Conservation (phyloP, 2,113 vertebrate species). For the Dipodomys spectabilis region DNA sequence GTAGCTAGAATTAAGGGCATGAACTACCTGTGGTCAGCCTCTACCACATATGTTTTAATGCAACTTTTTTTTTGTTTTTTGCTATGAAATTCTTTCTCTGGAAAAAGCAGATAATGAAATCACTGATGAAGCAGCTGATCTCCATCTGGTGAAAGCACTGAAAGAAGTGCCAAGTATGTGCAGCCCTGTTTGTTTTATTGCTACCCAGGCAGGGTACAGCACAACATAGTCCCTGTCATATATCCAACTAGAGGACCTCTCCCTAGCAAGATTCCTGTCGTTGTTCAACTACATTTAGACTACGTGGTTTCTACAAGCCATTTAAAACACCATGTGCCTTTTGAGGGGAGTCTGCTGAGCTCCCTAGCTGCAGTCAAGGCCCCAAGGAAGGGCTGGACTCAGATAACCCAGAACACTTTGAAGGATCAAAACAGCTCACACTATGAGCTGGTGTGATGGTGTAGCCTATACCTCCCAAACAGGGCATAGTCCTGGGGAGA, state of each 20-base stretch:
- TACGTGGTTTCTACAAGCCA: neutral
- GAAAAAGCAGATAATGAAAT: conserved; percentile 70
- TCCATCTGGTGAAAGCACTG: conserved; percentile 61
- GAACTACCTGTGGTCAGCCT: too few species aligned
- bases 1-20: too few species aligned
- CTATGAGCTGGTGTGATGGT: rapidly evolving
- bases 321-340: conserved; percentile 51
- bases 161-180: conserved; percentile 83
- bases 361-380: neutral
- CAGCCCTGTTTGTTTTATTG: conserved; percentile 74
- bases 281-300: conserved; percentile 51
- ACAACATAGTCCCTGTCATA: conserved; percentile 22
- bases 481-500: too few species aligned
- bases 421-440: neutral
- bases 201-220: conserved; percentile 26
- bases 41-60: neutral
- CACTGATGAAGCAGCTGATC: conserved; percentile 29
- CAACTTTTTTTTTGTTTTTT: neutral
- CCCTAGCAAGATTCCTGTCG: conserved; percentile 61
- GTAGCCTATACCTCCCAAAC: rapidly evolving
- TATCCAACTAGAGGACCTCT: conserved; percentile 25
- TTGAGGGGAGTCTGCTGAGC: neutral
- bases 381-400: rapidly evolving
- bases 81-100: conserved; percentile 72
- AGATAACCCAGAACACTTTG: neutral